phyloP scores from a whole-genome alignment of 2,797 vertebrate species.

The Chelonia mydas region DNA sequence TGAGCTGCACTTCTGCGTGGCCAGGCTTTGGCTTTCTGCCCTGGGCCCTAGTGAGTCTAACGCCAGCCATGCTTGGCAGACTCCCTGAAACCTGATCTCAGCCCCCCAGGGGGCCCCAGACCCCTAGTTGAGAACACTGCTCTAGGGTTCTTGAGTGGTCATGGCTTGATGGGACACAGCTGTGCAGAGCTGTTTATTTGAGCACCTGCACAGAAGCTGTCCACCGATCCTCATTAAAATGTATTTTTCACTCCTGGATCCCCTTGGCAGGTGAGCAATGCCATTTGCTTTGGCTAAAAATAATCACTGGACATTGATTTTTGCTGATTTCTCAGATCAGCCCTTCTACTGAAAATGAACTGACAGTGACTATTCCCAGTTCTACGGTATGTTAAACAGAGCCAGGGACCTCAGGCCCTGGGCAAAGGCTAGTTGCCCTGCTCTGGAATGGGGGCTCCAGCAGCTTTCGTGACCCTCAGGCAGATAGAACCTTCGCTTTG shows the following conservation, averaged over 20 bases:
- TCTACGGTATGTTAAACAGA: background rate
- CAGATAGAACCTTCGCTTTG: background rate
- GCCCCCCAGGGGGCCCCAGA: no score
- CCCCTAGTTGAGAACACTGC: no score
- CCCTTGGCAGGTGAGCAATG: background rate
- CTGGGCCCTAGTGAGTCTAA: no score
- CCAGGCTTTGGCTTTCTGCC: no score
- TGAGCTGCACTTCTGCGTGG: no score
- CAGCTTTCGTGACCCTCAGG: background rate
- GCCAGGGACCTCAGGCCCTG: background rate
- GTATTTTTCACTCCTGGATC: background rate
- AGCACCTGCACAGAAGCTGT: background rate
- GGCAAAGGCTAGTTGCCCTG: background rate
- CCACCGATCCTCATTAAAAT: background rate
- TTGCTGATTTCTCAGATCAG: background rate
- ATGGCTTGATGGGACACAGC: background rate
- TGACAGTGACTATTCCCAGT: background rate
- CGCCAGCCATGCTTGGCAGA: no score
- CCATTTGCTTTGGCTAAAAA: background rate
- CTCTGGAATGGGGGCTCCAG: background rate
- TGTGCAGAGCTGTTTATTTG: background rate
- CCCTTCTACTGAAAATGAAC: no score
- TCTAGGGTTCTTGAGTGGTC: background rate
- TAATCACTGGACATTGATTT: background rate
- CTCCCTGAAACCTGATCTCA: no score